These are phyloP conservation scores for Pogonomyrmex barbatus DNA, from an alignment of 1,140 invertebrate genomes.

Conservation along the genomic window DNA sequence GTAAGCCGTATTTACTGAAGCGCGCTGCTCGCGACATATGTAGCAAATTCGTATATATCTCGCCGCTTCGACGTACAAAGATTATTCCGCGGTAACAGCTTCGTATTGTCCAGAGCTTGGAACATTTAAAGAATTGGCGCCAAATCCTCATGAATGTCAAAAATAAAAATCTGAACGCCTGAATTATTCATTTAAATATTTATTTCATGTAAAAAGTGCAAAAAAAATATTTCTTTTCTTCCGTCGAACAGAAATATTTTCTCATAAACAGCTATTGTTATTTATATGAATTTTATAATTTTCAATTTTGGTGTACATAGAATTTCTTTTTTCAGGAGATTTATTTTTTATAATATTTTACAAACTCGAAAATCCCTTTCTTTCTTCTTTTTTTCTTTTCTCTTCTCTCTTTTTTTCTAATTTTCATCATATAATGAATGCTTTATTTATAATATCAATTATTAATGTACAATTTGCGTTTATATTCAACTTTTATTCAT, in stretches of 20 bases:
- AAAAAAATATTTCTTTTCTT: not conserved
- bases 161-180: slow-evolving; percentile 2
- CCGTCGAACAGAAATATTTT: not conserved
- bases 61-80: slow-evolving; percentile 36
- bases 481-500: not conserved
- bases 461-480: not conserved
- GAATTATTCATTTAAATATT: slow-evolving; percentile 16
- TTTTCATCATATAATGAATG: not conserved
- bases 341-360: not conserved
- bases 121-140: slow-evolving; percentile 29
- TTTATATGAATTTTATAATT: not conserved
- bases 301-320: not conserved
- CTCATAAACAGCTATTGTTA: not conserved
- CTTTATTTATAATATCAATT: not conserved
- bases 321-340: not conserved
- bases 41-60: slow-evolving; percentile 49
- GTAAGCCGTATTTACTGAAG: slow-evolving; percentile 68
- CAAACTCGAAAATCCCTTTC: not conserved
- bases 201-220: not conserved
- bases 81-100: slow-evolving; percentile 59
- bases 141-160: not conserved
- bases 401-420: not conserved
- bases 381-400: not conserved
- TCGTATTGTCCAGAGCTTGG: slow-evolving; percentile 7
- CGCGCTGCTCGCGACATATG: slow-evolving; percentile 41